Conservation (phyloP, 2,113 vertebrate species). For the Aramus guarauna region DNA sequence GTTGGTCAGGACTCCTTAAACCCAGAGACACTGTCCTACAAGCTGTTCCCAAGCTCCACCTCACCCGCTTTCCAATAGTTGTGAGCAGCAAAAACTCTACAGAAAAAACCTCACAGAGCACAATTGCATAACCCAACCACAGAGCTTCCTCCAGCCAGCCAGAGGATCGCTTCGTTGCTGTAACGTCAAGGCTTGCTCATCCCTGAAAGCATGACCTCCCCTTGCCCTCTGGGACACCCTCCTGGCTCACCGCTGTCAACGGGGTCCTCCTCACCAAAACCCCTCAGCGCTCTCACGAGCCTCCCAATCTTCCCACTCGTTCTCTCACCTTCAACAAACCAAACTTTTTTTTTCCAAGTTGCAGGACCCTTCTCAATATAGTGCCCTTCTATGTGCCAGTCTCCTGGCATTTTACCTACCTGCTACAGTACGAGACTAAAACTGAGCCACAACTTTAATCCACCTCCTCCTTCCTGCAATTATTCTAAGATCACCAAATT, state of each 20-base stretch:
- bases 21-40: background rate
- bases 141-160: conserved; percentile 19
- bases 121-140: conserved; percentile 46
- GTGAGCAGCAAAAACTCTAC: background rate
- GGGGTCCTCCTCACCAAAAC: background rate
- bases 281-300: background rate
- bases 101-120: conserved; percentile 6
- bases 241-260: accelerated
- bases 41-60: conserved; percentile 15
- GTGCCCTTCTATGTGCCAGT: background rate
- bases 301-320: background rate
- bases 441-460: background rate
- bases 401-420: background rate
- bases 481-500: background rate
- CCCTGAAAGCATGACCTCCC: background rate
- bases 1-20: background rate
- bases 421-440: background rate
- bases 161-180: accelerated
- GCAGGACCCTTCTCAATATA: background rate
- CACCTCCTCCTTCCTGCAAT: background rate
- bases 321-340: background rate
- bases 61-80: conserved; percentile 2
- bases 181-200: conserved; percentile 3
- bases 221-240: background rate
- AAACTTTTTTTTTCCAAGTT: background rate